Conservation (phyloP, 37 sponge, comb jelly and placozoan genomes). For the Aplysina aerophoba region DNA sequence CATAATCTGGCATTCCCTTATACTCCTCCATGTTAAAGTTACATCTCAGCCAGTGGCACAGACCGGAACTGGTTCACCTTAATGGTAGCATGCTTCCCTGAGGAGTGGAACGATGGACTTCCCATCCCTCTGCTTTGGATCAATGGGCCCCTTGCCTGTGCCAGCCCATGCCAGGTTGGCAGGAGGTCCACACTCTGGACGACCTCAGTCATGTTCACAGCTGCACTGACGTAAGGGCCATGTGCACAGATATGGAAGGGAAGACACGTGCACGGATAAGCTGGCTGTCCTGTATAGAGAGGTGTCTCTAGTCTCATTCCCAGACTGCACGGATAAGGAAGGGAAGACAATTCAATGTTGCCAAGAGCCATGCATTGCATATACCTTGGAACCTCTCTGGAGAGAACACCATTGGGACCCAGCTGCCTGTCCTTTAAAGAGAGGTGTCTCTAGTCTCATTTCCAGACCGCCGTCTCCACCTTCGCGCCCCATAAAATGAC, state of each 20-base stretch:
- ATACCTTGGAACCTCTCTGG: no score
- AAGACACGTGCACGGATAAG: conserved; percentile 58
- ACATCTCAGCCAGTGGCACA: conserved; percentile 57
- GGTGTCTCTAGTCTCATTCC: no score
- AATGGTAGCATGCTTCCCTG: background rate
- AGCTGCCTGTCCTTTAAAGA: no score
- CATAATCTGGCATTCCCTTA: conserved; percentile 51
- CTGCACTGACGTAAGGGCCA: conserved; percentile 54
- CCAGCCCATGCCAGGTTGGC: conserved; percentile 69
- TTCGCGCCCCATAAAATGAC: no score
- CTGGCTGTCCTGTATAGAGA: no score
- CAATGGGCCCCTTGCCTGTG: conserved; percentile 14
- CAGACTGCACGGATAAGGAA: no score
- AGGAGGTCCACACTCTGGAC: conserved; percentile 61
- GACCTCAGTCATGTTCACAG: conserved; percentile 41
- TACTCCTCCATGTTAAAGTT: conserved; percentile 55
- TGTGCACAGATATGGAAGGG: conserved; percentile 59
- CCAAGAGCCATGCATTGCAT: no score
- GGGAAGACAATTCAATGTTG: no score
- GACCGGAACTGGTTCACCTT: conserved; percentile 42
- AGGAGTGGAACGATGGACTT: conserved; percentile 53
- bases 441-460: no score
- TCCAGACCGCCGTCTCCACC: no score
- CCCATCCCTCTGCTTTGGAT: conserved; percentile 43
- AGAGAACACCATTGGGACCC: no score